Evolutionary conservation across 1,140 invertebrate genomes (phyloP), one percentile per base, ranked within the genome.

Genomic region (Leptoteleia sp.): DNA sequence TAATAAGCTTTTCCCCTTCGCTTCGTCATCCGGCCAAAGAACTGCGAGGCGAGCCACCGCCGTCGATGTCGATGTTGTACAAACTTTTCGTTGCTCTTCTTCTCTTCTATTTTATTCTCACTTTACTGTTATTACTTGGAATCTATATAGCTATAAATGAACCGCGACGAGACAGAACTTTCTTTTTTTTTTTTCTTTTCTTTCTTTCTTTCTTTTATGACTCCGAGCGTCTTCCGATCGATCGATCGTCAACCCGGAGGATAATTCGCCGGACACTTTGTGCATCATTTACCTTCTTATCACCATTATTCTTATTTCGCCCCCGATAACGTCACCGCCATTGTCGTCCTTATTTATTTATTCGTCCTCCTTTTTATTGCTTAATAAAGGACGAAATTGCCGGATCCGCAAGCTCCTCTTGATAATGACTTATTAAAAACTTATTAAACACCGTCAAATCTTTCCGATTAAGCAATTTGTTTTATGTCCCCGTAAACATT

Each of bases 1-100:
- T 79, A 79, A 79, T 79, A 75, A 79, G 71, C 59, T 71, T 79
- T 72, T 61, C 48, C 55, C 59, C 48, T 70, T 64, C 55, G 64
- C 70, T 70, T 79, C 59, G 52, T 76, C 59, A 62, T 62, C 29
- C 48, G n/a, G 11, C 42, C 43, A 43, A 52, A 70, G 64, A 71
- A 79, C 59, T 67, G 38, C 17, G 33, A 75, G n/a, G 71, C 77
- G 42, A 68, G 42, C 47, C 42, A 68, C 35, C 38, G 33, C 62
- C 25, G 54, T 31, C 54, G 29, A 55, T 48, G 61, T 64, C 68
- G 55, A 62, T 54, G 62, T 62, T 72, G 55, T 64, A 64, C 70
- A 70, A 79, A 75, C 65, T 76, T 72, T 76, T 79, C 71, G 55
- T 31, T 52, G 57, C 48, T 37, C 42, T 61, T 37, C 67, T 37